A percentile compares a stretch with the other conserved stretches of the same genome.
Conservation (phyloP, 2,888 invertebrate species). For the Craniophora ligustri region DNA sequence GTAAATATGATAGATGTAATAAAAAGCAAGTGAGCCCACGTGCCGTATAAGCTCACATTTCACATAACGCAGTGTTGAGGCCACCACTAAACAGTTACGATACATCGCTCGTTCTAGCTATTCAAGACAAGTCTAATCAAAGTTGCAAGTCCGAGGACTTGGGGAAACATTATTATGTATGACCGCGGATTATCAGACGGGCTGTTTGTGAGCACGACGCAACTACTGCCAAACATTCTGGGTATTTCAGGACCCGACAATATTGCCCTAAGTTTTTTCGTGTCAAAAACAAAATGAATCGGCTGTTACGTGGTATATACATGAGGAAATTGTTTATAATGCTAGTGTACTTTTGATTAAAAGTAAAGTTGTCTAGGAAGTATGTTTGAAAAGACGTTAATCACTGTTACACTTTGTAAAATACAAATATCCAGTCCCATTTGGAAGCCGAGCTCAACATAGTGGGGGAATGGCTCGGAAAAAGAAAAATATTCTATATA, state of each 20-base stretch:
- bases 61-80: constrained; percentile 52
- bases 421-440: too few species aligned
- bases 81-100: constrained; percentile 66
- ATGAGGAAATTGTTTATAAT: too few species aligned
- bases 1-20: too few species aligned
- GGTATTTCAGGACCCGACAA: neutral
- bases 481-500: too few species aligned
- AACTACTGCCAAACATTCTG: constrained; percentile 27
- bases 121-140: constrained; percentile 67
- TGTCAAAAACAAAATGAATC: constrained; percentile 1
- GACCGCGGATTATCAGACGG: constrained; percentile 36
- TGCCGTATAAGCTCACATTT: constrained; percentile 30
- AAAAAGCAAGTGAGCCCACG: constrained; percentile 26
- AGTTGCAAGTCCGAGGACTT: constrained; percentile 71
- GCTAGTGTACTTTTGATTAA: too few species aligned
- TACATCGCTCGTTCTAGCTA: constrained; percentile 49
- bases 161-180: constrained; percentile 57
- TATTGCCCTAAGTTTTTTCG: constrained; percentile 2
- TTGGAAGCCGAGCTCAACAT: too few species aligned
- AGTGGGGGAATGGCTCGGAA: too few species aligned
- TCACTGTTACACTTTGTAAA: too few species aligned
- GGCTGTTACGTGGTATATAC: too few species aligned
- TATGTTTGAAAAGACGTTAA: too few species aligned
- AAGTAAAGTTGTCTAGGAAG: too few species aligned
- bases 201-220: constrained; percentile 33